These are phyloP conservation scores for Trematomus bernacchii DNA, from an alignment of 2,797 vertebrate genomes.

Conservation along the genomic window DNA sequence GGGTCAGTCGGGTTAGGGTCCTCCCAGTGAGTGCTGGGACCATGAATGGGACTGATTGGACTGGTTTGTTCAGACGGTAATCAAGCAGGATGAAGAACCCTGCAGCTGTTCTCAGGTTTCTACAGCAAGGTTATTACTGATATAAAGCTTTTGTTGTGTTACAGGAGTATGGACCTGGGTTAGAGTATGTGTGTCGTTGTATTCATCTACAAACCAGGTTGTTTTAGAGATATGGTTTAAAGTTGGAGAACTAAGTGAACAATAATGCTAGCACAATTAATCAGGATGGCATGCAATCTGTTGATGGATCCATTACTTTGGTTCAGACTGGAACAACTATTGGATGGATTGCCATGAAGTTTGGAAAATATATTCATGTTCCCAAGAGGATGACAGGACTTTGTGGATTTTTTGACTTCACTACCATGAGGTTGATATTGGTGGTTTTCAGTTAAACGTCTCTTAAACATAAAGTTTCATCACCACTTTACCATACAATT, in stretches of 20 bases:
- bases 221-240: background rate
- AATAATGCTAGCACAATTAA: background rate
- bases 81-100: slow-evolving; percentile 72
- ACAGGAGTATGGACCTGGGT: slow-evolving; percentile 29
- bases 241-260: background rate
- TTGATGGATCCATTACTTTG: background rate
- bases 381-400: background rate
- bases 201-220: background rate
- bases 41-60: slow-evolving; percentile 81
- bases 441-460: too few relatives aligned
- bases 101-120: slow-evolving; percentile 72
- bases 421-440: too few relatives aligned
- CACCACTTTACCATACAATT: too few relatives aligned
- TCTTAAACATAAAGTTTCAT: too few relatives aligned
- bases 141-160: slow-evolving; percentile 57
- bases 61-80: slow-evolving; percentile 78
- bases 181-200: slow-evolving; percentile 17
- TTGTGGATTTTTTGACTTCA: too few relatives aligned
- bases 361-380: background rate
- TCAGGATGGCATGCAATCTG: too few relatives aligned
- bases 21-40: slow-evolving; percentile 55
- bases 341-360: background rate
- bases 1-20: slow-evolving; percentile 68
- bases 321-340: background rate
- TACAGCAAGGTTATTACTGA: slow-evolving; percentile 49